Base-by-base conservation (phyloP, 2,113 vertebrate species). In the Aegypius monachus region DNA sequence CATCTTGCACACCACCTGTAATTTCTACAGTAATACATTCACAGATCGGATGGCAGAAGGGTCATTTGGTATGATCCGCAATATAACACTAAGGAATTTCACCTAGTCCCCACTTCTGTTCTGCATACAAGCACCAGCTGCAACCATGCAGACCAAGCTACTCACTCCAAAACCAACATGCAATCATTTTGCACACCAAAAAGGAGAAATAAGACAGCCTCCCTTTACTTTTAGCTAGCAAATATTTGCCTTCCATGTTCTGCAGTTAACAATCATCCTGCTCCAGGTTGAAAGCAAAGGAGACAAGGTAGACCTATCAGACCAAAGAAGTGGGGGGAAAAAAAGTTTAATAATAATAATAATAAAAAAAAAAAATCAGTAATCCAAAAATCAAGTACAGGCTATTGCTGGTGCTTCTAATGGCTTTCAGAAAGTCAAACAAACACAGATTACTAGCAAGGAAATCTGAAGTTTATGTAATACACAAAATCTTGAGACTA, bases 381-480 rank as follows among this genome's bases (percentile, higher is more conserved):
- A 80, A 83, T 43, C 5, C 19, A 84, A 81, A 79, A 87, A 81
- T 75, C 27, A 84, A 93, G 13, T 67, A 72, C 48, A 94, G 52
- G 36, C 31, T 84, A 67, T 34, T 86, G 34, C 61, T 81, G 34
- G 29, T 90, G 72, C 47, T 52, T 79, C 1, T 22, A 91, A 67
- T 2, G 81, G 83, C 61, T 75, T 50, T 89, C 68, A 81, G 38
- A 58, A 96, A 94, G 61, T 63, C 88, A 96, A 93, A 94, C 81
- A 93, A 94, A 89, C 66, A 84, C 12, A 89, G 72, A 86, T 75
- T 61, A 92, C 70, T 40, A 84, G 36, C 38, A 86, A 68, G 68
- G 36, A 95, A 96, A 86, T 72, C 83, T 89, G 17, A 91, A 79
- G 58, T 93, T 91, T 75, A 84, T 50, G 70, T 80, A 89, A 93